phyloP scores from a whole-genome alignment of 2,113 vertebrate genomes.

The Cairina moschata region DNA sequence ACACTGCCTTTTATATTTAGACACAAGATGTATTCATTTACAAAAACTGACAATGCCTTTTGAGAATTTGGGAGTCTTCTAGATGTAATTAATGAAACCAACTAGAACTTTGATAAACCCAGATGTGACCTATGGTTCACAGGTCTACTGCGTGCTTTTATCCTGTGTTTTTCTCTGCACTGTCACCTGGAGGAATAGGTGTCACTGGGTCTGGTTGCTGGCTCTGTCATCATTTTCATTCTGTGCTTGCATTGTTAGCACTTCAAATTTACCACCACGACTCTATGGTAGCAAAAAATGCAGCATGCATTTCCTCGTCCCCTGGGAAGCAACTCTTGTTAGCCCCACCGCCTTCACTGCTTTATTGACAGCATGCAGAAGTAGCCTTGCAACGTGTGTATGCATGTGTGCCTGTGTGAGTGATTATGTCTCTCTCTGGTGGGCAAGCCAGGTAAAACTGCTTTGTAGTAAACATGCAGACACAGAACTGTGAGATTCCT shows the following conservation, averaged over 20 bases:
- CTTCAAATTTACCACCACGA: background rate
- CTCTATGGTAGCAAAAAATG: background rate
- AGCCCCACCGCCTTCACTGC: background rate
- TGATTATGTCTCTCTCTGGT: conserved; percentile 28
- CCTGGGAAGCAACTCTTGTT: background rate
- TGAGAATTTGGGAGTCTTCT: background rate
- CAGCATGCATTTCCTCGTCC: background rate
- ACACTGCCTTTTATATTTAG: background rate
- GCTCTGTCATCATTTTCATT: background rate
- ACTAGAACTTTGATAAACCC: background rate
- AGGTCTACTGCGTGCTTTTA: background rate
- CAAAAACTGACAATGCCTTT: background rate
- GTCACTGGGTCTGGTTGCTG: background rate
- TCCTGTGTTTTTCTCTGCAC: background rate
- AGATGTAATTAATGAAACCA: background rate
- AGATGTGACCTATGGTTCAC: background rate
- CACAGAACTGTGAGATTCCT: background rate
- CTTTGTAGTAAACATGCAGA: background rate
- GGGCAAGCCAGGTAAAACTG: conserved; percentile 42
- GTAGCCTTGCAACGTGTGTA: background rate
- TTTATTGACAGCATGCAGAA: background rate
- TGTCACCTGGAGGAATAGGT: fast-evolving
- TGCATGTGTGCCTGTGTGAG: background rate
- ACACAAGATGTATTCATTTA: background rate
- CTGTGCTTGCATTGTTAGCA: background rate